Conservation (phyloP, 2,797 vertebrate genomes). For the Sitta carolinensis region DNA sequence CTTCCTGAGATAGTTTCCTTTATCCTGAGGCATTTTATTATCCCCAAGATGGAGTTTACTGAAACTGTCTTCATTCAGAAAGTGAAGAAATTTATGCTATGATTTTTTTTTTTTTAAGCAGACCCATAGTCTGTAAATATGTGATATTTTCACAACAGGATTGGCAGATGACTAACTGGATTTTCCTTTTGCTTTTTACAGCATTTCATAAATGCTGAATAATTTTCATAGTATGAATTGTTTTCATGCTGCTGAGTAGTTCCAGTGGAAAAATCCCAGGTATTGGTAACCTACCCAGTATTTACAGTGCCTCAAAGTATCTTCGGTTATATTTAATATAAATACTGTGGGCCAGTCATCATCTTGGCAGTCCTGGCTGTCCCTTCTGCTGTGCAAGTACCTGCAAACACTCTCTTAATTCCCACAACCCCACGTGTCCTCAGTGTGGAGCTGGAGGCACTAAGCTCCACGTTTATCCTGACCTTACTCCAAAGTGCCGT, state of each 20-base stretch:
- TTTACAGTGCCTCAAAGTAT: not conserved
- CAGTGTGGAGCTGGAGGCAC: not conserved
- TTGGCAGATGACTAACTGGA: conserved; percentile 31
- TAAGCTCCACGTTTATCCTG: not conserved
- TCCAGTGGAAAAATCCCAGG: not conserved
- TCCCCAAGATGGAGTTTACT: not conserved
- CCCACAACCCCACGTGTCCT: rapidly evolving
- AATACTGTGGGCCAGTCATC: not conserved
- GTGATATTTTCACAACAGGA: not conserved
- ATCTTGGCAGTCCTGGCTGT: not conserved
- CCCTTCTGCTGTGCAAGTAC: not conserved
- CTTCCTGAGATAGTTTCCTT: not conserved
- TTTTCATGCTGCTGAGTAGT: not conserved
- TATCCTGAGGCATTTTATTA: not conserved
- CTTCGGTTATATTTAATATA: not conserved
- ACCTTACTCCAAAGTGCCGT: not conserved
- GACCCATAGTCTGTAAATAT: not conserved
- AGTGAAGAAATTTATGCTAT: not conserved
- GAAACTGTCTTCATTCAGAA: not conserved
- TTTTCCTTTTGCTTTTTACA: conserved; percentile 17
- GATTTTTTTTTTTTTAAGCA: not conserved
- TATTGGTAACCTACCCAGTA: rapidly evolving
- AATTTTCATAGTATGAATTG: conserved; percentile 6
- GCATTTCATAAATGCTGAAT: not conserved
- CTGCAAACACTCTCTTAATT: not conserved